These are phyloP conservation scores for Cliona cf. orientalis DNA, from an alignment of 37 sponge, comb jelly and placozoan genomes.

Conservation along the genomic window DNA sequence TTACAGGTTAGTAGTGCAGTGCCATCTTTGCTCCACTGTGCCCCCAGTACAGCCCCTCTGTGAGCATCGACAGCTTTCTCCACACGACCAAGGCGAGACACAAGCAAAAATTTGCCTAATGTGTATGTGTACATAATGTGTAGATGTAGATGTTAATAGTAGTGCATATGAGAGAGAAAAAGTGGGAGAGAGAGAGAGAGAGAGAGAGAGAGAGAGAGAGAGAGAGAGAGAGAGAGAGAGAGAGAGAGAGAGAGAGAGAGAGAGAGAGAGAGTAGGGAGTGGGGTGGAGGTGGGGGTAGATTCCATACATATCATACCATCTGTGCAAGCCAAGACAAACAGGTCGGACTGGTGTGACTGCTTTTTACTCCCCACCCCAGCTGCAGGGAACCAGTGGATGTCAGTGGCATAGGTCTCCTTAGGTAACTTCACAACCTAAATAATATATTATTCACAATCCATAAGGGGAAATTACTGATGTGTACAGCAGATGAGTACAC, in stretches of 20 bases:
- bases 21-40: constrained; percentile 87
- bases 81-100: constrained; percentile 86
- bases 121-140: background rate
- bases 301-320: constrained; percentile 57
- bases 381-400: constrained; percentile 81
- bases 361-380: constrained; percentile 17
- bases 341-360: constrained; percentile 56
- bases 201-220: constrained; percentile 4
- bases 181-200: constrained; percentile 7
- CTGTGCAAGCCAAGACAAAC: constrained; percentile 83
- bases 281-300: background rate
- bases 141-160: too few relatives aligned
- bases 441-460: too few relatives aligned
- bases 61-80: constrained; percentile 94
- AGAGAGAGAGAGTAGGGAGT: background rate
- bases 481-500: too few relatives aligned
- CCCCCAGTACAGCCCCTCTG: constrained; percentile 92
- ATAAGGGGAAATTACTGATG: too few relatives aligned
- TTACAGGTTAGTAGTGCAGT: constrained; percentile 82
- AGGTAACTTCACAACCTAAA: constrained; percentile 67
- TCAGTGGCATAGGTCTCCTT: constrained; percentile 78
- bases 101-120: constrained; percentile 79
- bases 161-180: too few relatives aligned
- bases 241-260: constrained; percentile 12
- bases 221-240: constrained; percentile 21